Conservation (phyloP, 35 echinoderm and acorn worm genomes). For the Lytechinus pictus region DNA sequence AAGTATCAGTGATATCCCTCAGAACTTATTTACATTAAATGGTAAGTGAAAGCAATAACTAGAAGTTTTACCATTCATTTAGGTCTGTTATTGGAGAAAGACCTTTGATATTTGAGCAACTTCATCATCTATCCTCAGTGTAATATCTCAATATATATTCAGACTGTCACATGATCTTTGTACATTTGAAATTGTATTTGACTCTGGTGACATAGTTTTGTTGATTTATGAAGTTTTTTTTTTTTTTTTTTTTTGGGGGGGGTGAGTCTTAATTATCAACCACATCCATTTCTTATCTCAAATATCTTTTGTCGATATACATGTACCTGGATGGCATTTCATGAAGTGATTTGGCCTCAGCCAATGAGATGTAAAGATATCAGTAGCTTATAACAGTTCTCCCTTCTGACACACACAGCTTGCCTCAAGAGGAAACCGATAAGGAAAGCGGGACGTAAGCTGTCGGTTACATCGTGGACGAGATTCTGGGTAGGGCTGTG, state of each 20-base stretch:
- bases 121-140: no score
- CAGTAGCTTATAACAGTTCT: no score
- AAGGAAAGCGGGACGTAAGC: conserved; percentile 87
- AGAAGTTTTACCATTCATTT: no score
- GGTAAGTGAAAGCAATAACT: conserved; percentile 65
- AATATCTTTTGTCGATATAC: neutral
- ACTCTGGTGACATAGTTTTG: neutral
- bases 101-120: no score
- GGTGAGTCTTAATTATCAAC: neutral
- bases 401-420: conserved; percentile 60
- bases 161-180: neutral
- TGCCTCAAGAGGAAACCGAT: conserved; percentile 87
- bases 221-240: neutral
- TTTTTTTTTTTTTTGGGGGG: neutral
- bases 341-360: no score
- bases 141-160: no score
- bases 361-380: no score
- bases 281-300: neutral
- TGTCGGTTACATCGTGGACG: conserved; percentile 95
- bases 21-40: conserved; percentile 82
- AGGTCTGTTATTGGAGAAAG: no score
- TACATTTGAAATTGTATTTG: neutral
- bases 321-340: neutral
- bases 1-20: conserved; percentile 88
- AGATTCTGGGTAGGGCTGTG: conserved; percentile 98